Conservation (phyloP, 2,797 vertebrate genomes). For the Cirrhinus molitorella region DNA sequence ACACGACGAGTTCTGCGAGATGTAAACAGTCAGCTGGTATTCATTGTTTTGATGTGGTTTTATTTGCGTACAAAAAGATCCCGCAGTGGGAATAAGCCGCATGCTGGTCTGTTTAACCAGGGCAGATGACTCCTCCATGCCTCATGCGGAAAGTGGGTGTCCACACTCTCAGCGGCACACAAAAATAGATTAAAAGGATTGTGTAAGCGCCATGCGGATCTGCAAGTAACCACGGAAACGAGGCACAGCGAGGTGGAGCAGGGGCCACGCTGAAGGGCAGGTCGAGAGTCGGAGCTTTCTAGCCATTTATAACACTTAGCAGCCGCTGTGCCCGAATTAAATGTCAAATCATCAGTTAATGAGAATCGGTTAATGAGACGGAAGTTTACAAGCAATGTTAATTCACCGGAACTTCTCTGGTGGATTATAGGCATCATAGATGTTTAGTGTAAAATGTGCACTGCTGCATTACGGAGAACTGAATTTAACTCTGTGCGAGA, state of each 20-base stretch:
- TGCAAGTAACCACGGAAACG: conserved; percentile 55
- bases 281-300: conserved; percentile 16
- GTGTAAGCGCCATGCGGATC: conserved; percentile 12
- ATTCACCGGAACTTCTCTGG: not conserved
- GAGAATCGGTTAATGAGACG: conserved; percentile 31
- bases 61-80: not conserved
- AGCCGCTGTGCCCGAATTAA: not conserved
- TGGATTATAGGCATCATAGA: conserved; percentile 11
- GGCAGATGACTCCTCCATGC: conserved; percentile 10
- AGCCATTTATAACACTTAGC: conserved; percentile 40
- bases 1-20: not conserved
- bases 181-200: conserved; percentile 53
- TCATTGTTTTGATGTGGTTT: conserved; percentile 18
- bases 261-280: conserved; percentile 39
- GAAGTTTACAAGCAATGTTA: conserved; percentile 36
- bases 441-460: not conserved
- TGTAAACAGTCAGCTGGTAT: conserved; percentile 19
- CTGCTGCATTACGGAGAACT: not conserved
- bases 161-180: conserved; percentile 33
- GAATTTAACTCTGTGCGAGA: not conserved
- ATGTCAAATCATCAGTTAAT: conserved; percentile 48
- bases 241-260: conserved; percentile 40
- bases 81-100: not conserved
- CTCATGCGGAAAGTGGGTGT: conserved; percentile 38
- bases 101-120: conserved; percentile 38